Base-by-base conservation (phyloP, 2,113 vertebrate genomes). In the Columbina picui region DNA sequence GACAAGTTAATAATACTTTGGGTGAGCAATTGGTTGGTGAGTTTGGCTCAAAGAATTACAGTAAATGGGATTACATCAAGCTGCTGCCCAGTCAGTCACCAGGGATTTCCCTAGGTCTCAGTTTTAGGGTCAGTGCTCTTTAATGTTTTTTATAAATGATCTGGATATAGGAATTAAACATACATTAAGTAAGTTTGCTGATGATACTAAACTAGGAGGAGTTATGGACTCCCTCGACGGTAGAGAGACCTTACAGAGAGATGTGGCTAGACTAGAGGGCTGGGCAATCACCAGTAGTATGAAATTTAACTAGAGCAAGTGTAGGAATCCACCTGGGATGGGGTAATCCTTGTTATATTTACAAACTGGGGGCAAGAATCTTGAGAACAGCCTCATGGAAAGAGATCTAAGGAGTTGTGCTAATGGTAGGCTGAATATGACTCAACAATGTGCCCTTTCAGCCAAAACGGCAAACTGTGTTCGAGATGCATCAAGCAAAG, bases 331-430 rank as follows among this genome's bases (percentile, higher is more conserved):
- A 21, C 6, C 9, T n/a, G n/a, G 15, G 16, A 30, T 0, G 2
- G 22, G 12, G 9, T 14, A 74, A 52, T 65, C 50, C 30, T 73
- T 26, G 9, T 45, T 43, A n/a, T 32, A 27, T 0, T 0, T 47
- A 47, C 23, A 47, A 39, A 25, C 0, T 30, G 15, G 41, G 15
- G 2, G 69, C 0, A 2, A 14, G 10, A 30, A 6, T 10, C 27
- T 61, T n/a, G 20, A 55, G 7, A 47, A 3, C 13, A 49, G 25
- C 13, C 9, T 14, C 0, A 0, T 1, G 0, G 32, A 43, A 73
- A 36, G 8, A 59, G 2, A 30, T 45, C 7, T 53, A 14, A 7
- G 7, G 2, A 5, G 27, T 15, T 78, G 17, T 2, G 27, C 21
- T 61, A 32, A 60, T 8, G 4, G 18, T 6, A 53, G 61, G 32